Conservation (phyloP, 2,888 invertebrate genomes). For the Aleiodes testaceus region DNA sequence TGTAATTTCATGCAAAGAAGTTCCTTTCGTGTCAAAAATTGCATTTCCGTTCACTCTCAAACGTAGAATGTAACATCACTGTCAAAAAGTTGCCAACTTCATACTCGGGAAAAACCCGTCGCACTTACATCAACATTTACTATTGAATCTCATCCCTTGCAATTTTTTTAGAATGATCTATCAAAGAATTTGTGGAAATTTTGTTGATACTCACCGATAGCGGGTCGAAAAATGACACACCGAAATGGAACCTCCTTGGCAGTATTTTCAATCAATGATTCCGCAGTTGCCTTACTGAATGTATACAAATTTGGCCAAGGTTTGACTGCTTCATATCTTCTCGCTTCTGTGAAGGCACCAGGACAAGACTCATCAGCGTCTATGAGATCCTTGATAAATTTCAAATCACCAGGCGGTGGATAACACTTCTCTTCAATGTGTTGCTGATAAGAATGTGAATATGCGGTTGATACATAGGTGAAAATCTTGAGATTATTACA, state of each 20-base stretch:
- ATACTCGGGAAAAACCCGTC: too few species aligned
- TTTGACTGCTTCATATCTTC: constrained; percentile 49
- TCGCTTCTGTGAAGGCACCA: constrained; percentile 52
- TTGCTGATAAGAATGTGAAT: constrained; percentile 54
- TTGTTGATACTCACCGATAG: constrained; percentile 52
- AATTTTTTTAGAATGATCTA: too few species aligned
- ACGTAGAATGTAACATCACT: too few species aligned
- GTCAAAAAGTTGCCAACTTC: too few species aligned
- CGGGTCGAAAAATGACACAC: constrained; percentile 60
- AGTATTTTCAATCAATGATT: constrained; percentile 57
- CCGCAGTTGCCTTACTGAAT: constrained; percentile 60
- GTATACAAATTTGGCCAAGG: constrained; percentile 57
- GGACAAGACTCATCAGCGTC: constrained; percentile 49
- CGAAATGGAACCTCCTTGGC: constrained; percentile 51
- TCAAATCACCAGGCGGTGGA: constrained; percentile 55
- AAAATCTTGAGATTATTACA: constrained; percentile 57
- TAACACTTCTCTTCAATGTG: constrained; percentile 61
- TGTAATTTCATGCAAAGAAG: too few species aligned
- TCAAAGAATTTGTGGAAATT: too few species aligned
- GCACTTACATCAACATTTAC: neutral
- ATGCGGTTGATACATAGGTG: constrained; percentile 60
- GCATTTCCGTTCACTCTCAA: too few species aligned
- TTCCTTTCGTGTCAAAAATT: too few species aligned
- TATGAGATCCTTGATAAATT: constrained; percentile 58
- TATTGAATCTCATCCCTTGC: too few species aligned